These are phyloP conservation scores for Hyperopisus bebe DNA, from an alignment of 2,113 vertebrate genomes.

Conservation along the genomic window DNA sequence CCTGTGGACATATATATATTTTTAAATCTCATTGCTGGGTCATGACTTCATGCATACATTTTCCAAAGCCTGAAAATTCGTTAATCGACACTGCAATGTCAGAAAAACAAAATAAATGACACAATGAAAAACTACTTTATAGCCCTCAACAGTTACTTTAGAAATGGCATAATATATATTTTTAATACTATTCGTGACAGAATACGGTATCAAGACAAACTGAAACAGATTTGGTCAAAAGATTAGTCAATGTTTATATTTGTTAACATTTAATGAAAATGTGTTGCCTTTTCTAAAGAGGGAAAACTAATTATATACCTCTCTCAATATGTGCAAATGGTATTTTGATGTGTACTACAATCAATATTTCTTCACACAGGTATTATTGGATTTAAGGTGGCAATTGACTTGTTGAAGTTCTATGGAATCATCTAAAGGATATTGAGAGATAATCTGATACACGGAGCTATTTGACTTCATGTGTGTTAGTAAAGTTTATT, in stretches of 20 bases:
- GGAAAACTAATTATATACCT: neutral
- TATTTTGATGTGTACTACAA: neutral
- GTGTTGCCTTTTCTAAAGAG: neutral
- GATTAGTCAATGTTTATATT: neutral
- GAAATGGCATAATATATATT: neutral
- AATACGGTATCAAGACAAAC: neutral
- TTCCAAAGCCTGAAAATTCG: neutral
- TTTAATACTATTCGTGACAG: neutral
- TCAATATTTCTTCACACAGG: neutral
- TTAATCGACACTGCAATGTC: neutral
- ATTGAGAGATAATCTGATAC: neutral
- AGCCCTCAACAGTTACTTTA: constrained; percentile 2
- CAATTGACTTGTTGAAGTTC: neutral
- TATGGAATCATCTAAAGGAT: neutral
- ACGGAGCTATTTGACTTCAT: neutral
- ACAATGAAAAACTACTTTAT: neutral
- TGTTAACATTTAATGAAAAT: neutral
- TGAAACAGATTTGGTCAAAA: neutral
- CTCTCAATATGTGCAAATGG: constrained; percentile 1
- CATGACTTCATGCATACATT: constrained; percentile 14
- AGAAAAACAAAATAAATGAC: constrained; percentile 6
- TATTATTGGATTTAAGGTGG: neutral
- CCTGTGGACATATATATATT: constrained; percentile 5
- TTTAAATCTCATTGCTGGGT: constrained; percentile 2
- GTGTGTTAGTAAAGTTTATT: neutral